phyloP scores from a whole-genome alignment of 2,797 vertebrate genomes.

The Leontopithecus rosalia region DNA sequence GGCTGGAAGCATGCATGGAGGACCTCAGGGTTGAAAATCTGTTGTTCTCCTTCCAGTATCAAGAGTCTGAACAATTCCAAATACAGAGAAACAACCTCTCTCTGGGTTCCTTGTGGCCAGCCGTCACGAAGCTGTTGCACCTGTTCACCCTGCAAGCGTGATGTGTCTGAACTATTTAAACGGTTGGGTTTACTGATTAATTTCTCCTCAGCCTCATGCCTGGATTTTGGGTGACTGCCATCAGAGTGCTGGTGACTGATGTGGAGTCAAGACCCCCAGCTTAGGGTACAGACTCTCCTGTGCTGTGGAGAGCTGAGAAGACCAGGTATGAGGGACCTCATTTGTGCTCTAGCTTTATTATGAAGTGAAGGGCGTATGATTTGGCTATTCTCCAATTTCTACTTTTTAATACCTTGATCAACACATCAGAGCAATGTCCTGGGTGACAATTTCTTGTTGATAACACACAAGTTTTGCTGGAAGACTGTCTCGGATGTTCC shows the following conservation, averaged over 20 bases:
- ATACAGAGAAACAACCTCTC: neutral
- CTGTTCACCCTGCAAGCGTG: neutral
- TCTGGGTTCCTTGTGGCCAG: neutral
- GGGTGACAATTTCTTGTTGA: neutral
- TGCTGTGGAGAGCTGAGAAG: neutral
- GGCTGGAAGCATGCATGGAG: conserved; percentile 50
- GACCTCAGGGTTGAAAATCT: conserved; percentile 68
- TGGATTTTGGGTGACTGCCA: neutral
- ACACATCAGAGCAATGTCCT: neutral
- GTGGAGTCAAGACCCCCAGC: neutral
- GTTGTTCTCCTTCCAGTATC: conserved; percentile 36
- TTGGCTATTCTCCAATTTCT: neutral
- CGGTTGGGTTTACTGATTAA: conserved; percentile 29
- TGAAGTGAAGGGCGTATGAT: neutral
- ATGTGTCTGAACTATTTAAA: conserved; percentile 5
- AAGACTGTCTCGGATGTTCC: neutral
- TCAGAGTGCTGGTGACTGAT: neutral
- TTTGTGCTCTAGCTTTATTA: neutral
- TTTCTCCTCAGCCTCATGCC: neutral
- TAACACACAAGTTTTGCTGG: neutral
- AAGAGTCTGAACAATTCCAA: conserved; percentile 4
- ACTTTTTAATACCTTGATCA: neutral
- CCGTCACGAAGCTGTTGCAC: neutral
- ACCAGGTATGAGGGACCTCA: neutral
- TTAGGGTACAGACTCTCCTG: too few species aligned